These are phyloP conservation scores for Ochropleura leucogaster DNA, from an alignment of 2,888 invertebrate species.

Conservation along the genomic window DNA sequence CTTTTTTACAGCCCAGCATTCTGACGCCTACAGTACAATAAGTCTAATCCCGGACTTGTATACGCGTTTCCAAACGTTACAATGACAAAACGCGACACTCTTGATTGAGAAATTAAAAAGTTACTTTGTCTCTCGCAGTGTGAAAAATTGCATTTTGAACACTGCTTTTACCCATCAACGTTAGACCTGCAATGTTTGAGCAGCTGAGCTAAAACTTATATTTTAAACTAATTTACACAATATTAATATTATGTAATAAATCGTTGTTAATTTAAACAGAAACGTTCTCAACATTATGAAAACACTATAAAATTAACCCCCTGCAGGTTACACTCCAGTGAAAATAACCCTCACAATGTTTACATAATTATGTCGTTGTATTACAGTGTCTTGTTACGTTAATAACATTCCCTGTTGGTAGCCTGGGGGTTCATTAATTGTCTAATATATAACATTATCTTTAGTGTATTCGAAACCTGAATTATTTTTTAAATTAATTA, in stretches of 20 bases:
- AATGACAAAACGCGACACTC: too few species aligned
- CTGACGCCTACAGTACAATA: too few species aligned
- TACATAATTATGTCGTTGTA: slow-evolving; percentile 1
- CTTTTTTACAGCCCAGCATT: too few species aligned
- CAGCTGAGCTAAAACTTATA: background rate
- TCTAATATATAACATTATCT: background rate
- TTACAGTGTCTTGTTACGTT: background rate
- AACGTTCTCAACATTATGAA: background rate
- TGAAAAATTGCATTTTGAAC: too few species aligned
- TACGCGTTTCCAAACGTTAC: too few species aligned
- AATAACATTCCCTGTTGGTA: background rate
- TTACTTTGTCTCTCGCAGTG: too few species aligned
- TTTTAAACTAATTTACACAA: background rate
- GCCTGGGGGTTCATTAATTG: background rate
- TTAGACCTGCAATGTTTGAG: too few species aligned
- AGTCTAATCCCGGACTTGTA: too few species aligned
- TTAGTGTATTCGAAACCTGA: too few species aligned
- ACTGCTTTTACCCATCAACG: too few species aligned
- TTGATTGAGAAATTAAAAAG: too few species aligned
- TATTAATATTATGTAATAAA: background rate
- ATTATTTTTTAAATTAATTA: too few species aligned
- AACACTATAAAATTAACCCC: background rate
- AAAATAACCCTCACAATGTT: slow-evolving; percentile 4
- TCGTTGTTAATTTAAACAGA: slow-evolving; percentile 1
- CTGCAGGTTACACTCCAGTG: background rate